Evolutionary conservation across 2,113 vertebrate species (phyloP), one percentile per base, ranked within the genome.

Genomic region (Lophius piscatorius): DNA sequence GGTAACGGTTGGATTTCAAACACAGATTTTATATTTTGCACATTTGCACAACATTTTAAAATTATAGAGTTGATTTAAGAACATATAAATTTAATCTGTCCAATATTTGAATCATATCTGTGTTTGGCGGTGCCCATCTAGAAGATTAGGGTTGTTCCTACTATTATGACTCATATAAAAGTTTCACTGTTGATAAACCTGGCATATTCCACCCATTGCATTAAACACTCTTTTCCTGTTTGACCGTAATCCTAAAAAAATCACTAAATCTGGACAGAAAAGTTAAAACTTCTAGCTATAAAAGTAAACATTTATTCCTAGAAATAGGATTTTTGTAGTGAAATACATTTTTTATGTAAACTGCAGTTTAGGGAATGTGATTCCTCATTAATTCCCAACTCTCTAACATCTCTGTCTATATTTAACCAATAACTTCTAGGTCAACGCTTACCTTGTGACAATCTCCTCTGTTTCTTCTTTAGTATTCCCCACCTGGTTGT

Each of bases 401-500:
- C 6, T 63, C 24, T 40, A 6, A 17, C 4, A 10, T 0, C 12
- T 20, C 14, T 59, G 3, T 24, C 10, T 22, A 28, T 17, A 8
- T 29, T 50, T 3, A 36, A 59, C 9, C 12, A 24, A 5, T 28
- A 13, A 18, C n/a, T 33, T 54, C 14, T 6, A 56, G 16, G 13
- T 14, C 0, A 48, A 44, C 16, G 54, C 82, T 74, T 69, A 90
- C 88, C 81, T 81, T 20, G 31, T 4, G 18, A 81, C 45, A 14
- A 9, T 26, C 23, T 78, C 57, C 76, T 52, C 61, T 49, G n/a
- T 9, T 34, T 1, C 20, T 45, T 26, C 56, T 54, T 21, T 52
- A 3, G 29, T 7, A 12, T 18, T 59, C 5, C 14, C 13, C 5
- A 72, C 71, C 51, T 18, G 38, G 2, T 46, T 14, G 4, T 63